Evolutionary conservation across 2,888 invertebrate species (phyloP).

Genomic region (Diaperis boleti): DNA sequence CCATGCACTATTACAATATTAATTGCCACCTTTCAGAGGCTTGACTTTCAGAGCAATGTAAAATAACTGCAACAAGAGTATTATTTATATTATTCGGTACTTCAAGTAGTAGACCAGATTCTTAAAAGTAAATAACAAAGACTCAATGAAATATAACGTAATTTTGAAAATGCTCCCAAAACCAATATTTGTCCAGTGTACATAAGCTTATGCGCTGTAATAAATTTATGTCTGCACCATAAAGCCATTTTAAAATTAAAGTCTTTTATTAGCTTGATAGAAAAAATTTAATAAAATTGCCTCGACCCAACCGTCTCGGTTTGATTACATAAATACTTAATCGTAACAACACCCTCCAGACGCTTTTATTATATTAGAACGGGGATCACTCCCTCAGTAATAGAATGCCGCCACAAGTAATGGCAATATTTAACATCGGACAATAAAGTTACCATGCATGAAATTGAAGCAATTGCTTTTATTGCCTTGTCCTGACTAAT

Average conservation of each 20-base stretch:
- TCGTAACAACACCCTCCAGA: conserved; percentile 49
- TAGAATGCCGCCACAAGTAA: conserved; percentile 47
- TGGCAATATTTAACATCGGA: conserved; percentile 47
- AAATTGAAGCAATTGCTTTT: conserved; percentile 46
- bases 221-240: neutral
- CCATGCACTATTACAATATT: too few species aligned
- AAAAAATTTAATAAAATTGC: conserved; percentile 34
- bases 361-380: conserved; percentile 52
- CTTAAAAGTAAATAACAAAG: too few species aligned
- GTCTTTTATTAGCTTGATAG: conserved; percentile 21
- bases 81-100: too few species aligned
- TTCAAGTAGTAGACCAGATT: too few species aligned
- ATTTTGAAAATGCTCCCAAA: too few species aligned
- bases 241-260: conserved; percentile 3
- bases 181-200: neutral
- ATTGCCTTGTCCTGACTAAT: conserved; percentile 33
- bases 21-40: too few species aligned
- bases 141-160: too few species aligned
- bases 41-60: too few species aligned
- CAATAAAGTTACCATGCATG: conserved; percentile 48
- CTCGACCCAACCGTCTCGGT: conserved; percentile 43
- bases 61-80: too few species aligned
- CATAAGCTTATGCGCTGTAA: neutral
- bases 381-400: conserved; percentile 46
- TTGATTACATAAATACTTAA: conserved; percentile 56